These are phyloP conservation scores for Tiliacea citrago DNA, from an alignment of 2,888 invertebrate species.

Conservation along the genomic window DNA sequence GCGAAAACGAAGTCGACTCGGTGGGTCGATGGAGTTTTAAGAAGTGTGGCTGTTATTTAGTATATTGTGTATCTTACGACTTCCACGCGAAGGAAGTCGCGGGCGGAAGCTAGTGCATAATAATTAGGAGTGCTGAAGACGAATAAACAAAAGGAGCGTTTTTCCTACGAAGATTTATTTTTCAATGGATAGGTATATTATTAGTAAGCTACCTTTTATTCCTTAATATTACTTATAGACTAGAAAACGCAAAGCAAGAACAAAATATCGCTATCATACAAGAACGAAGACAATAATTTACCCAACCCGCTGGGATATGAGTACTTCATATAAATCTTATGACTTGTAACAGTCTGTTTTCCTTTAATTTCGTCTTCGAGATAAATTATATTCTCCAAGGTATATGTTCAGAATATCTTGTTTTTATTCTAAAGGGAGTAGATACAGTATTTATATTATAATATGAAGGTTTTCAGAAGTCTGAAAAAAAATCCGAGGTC, in stretches of 20 bases:
- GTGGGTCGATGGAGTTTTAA: too few relatives aligned
- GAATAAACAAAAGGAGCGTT: not conserved
- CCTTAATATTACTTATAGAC: not conserved
- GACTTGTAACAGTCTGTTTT: constrained; percentile 34
- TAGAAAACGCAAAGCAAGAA: constrained; percentile 20
- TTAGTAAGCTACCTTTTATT: not conserved
- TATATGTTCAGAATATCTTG: constrained; percentile 2
- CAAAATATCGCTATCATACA: constrained; percentile 20
- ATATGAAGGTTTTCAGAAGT: too few relatives aligned
- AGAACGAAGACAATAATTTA: constrained; percentile 48
- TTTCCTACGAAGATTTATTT: not conserved
- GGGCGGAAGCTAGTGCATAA: too few relatives aligned
- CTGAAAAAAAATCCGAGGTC: not conserved
- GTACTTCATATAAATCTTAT: constrained; percentile 49
- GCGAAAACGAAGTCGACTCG: too few relatives aligned
- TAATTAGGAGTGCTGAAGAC: not conserved
- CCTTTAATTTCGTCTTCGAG: constrained; percentile 54
- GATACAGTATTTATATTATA: not conserved
- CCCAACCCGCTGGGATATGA: constrained; percentile 30
- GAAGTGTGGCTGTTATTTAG: too few relatives aligned
- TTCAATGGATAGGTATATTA: not conserved
- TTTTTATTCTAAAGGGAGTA: constrained; percentile 19
- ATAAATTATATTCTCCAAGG: constrained; percentile 48
- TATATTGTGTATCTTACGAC: too few relatives aligned
- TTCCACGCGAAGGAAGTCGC: too few relatives aligned